phyloP scores from a whole-genome alignment of 2,888 invertebrate genomes.

The Watsonalla binaria region DNA sequence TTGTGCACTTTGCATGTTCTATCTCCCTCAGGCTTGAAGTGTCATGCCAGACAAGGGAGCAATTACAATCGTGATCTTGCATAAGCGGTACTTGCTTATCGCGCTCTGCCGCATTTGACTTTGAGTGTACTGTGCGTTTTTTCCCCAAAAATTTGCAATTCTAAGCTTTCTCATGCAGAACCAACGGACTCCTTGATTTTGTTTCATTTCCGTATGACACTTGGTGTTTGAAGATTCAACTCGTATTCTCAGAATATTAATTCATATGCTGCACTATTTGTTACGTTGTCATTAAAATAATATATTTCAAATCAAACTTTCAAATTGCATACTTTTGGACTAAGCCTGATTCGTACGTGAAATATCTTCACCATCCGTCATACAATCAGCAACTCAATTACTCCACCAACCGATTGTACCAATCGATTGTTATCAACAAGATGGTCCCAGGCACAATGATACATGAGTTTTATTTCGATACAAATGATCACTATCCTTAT shows the following conservation, averaged over 20 bases:
- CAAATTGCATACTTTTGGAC: too few species aligned
- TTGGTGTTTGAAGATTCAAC: too few species aligned
- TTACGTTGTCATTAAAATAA: too few species aligned
- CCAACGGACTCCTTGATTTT: conserved; percentile 47
- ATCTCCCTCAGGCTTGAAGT: conserved; percentile 73
- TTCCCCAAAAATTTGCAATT: conserved; percentile 73
- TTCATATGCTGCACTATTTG: too few species aligned
- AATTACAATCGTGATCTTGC: conserved; percentile 81
- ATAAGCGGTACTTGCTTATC: conserved; percentile 79
- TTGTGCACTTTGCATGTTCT: conserved; percentile 25
- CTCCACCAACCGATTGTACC: too few species aligned
- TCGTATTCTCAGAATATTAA: too few species aligned
- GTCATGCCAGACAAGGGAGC: conserved; percentile 79
- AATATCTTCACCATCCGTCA: too few species aligned
- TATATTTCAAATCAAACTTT: too few species aligned
- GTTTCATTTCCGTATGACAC: conserved; percentile 11
- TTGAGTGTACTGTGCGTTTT: conserved; percentile 71
- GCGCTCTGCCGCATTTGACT: conserved; percentile 74
- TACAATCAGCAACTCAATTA: too few species aligned
- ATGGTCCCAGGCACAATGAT: not conserved
- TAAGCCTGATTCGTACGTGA: too few species aligned
- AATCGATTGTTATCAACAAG: not conserved
- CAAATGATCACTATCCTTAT: conserved; percentile 9
- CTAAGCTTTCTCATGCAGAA: conserved; percentile 61
- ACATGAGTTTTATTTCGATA: not conserved